Conservation (phyloP, 2,797 vertebrate species). For the Halcyon leucocephala region DNA sequence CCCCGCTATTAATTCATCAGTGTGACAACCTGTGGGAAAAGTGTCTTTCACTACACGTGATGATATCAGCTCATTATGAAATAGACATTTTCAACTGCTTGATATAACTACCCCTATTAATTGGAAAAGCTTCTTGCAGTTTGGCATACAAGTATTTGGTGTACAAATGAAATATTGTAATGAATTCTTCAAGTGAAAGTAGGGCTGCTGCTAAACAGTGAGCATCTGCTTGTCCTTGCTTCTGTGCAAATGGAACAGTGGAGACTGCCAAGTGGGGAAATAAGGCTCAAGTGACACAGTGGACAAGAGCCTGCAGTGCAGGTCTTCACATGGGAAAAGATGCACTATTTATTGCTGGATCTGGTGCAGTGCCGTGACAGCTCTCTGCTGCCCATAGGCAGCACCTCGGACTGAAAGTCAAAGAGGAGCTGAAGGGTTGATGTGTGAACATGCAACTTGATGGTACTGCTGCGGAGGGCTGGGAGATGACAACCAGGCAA, state of each 20-base stretch:
- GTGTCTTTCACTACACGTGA: neutral
- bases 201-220: neutral
- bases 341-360: neutral
- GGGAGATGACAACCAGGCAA: neutral
- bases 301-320: neutral
- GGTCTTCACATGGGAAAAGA: neutral
- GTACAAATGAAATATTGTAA: neutral
- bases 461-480: neutral
- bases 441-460: fast-evolving
- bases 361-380: neutral
- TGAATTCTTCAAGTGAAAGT: neutral
- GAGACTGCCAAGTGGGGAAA: fast-evolving
- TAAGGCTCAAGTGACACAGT: fast-evolving
- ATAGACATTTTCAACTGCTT: neutral
- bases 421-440: neutral
- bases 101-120: neutral
- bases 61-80: neutral
- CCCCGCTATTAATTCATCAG: neutral
- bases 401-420: neutral
- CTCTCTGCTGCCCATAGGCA: neutral
- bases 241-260: fast-evolving
- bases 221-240: neutral
- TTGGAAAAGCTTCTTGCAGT: neutral
- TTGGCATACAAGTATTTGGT: neutral
- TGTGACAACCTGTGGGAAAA: neutral